Percentiles rank a stretch among this genome's conserved stretches.
Evolutionary conservation across 2,113 vertebrate species (phyloP).

Genomic region (Calidris pugnax): DNA sequence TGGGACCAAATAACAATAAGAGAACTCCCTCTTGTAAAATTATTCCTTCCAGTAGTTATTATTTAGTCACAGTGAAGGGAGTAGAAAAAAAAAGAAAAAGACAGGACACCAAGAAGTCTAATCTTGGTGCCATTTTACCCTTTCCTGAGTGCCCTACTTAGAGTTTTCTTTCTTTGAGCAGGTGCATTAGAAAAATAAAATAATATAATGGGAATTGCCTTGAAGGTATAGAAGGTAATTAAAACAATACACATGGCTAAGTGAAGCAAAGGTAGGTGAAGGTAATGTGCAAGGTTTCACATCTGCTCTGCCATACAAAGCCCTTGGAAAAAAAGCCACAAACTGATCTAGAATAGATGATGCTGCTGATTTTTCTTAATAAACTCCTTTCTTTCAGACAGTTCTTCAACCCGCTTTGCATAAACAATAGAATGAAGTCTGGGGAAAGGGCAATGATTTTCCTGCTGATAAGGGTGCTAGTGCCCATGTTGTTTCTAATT

Average conservation of each 20-base stretch:
- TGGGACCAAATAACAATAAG: slow-evolving; percentile 37
- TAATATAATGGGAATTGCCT: neutral
- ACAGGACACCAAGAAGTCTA: neutral
- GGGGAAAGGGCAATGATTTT: neutral
- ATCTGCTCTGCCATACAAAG: neutral
- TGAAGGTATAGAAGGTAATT: slow-evolving; percentile 25
- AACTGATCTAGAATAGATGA: neutral
- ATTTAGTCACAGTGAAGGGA: neutral
- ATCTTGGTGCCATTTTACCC: neutral
- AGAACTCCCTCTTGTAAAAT: slow-evolving; percentile 2
- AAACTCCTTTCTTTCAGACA: neutral
- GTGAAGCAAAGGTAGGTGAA: neutral
- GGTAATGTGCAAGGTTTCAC: neutral
- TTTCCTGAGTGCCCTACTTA: neutral
- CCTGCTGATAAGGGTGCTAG: neutral
- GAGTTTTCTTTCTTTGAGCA: neutral
- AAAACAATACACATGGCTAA: slow-evolving; percentile 1
- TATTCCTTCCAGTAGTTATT: slow-evolving; percentile 8
- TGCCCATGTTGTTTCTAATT: neutral
- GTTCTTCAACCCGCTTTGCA: neutral
- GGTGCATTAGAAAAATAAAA: slow-evolving; percentile 10
- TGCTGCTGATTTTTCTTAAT: neutral
- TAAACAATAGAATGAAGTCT: neutral
- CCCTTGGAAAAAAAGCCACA: slow-evolving; percentile 5
- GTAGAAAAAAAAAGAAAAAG: neutral